These are phyloP conservation scores for Metopolophium dirhodum DNA, from an alignment of 1,140 invertebrate species.

Conservation along the genomic window DNA sequence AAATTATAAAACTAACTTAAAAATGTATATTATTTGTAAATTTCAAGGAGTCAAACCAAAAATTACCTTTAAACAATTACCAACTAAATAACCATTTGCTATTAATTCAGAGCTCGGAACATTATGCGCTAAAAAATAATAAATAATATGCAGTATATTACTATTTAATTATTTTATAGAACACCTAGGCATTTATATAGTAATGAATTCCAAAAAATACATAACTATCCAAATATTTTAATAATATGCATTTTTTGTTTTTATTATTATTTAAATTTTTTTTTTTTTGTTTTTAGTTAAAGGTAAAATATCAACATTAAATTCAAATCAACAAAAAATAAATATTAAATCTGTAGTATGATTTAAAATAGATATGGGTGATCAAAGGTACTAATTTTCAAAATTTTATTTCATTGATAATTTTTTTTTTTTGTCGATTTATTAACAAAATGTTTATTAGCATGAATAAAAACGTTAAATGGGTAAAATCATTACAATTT, in stretches of 20 bases:
- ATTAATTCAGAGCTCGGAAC: neutral
- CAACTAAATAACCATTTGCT: neutral
- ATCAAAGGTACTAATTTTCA: neutral
- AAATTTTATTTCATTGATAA: neutral
- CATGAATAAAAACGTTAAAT: neutral
- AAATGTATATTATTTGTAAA: neutral
- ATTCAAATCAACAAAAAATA: neutral
- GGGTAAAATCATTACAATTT: neutral
- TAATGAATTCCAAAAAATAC: neutral
- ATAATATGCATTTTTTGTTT: neutral
- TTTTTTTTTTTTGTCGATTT: neutral
- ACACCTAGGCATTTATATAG: neutral
- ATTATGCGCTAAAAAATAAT: neutral
- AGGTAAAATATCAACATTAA: neutral
- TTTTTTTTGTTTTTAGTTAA: too few species aligned
- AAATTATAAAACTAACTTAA: neutral
- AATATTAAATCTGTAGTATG: neutral
- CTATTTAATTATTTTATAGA: neutral
- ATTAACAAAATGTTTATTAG: neutral
- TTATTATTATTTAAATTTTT: too few species aligned
- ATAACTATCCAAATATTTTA: neutral
- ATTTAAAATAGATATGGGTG: neutral
- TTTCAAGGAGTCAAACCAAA: neutral
- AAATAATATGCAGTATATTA: neutral
- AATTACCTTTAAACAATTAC: neutral